Base-by-base conservation (phyloP, 2,797 vertebrate genomes). In the Gorsachius magnificus region DNA sequence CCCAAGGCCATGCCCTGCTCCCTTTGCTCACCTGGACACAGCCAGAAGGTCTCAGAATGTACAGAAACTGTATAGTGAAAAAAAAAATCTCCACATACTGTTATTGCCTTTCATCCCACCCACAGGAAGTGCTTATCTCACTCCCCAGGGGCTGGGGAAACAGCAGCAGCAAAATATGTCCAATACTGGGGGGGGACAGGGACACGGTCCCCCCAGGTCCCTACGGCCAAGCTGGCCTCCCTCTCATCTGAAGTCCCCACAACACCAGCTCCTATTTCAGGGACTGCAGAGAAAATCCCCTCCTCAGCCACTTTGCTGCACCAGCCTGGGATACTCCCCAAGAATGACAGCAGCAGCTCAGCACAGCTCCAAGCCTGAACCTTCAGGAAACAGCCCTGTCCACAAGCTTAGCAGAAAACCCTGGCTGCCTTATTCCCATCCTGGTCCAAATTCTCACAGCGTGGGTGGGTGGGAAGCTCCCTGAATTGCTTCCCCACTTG, bases 391-490 rank as follows among this genome's bases (percentile, higher is more conserved):
- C 74, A 86, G 69, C 22, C 48, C 56, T 84, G 93, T 95, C 95
- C 94, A 89, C 71, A 24, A 63, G 88, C 94, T 48, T 5, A 90
- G 94, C 86, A 87, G 95, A 90, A 92, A 92, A 63, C 80, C 60
- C 93, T 96, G 96, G 96, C 96, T 97, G 95, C 89, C 56, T 95
- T 48, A 35, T 79, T 89, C 82, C 86, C 78, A 93, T 96, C 86
- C 83, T 1, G 9, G 21, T 93, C 94, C 95, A 91, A 93, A 87
- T 93, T 92, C 94, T 95, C 93, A 96, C 92, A 95, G 92, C 18
- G 90, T 89, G 92, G 93, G 88, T 96, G 94, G 95, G 95, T 97
- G 90, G 56, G 92, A 95, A 97, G 92, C 89, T 97, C 91, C 95
- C 92, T 96, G 92, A 95, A 96, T 92, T 96, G 95, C 93, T 93